phyloP scores from a whole-genome alignment of 2,888 invertebrate genomes.

The Slavum lentiscoides region DNA sequence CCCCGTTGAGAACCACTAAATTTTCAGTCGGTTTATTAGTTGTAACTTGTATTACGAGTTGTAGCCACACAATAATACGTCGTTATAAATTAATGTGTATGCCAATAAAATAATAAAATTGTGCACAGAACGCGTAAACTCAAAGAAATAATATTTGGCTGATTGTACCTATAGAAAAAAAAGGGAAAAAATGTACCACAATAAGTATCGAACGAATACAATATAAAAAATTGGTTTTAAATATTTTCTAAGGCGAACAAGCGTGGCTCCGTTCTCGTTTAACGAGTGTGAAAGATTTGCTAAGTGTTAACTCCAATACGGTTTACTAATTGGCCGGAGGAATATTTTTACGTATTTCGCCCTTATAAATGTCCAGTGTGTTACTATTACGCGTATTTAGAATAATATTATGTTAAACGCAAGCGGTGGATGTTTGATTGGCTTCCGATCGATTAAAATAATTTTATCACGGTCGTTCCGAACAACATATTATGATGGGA shows the following conservation, averaged over 20 bases:
- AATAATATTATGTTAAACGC: neutral
- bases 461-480: too few relatives aligned
- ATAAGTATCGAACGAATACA: too few relatives aligned
- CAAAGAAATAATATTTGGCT: neutral
- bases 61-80: too few relatives aligned
- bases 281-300: slow-evolving; percentile 32
- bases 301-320: neutral
- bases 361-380: neutral
- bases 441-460: neutral
- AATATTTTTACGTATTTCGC: slow-evolving; percentile 22
- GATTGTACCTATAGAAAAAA: neutral
- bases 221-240: neutral
- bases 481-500: too few relatives aligned
- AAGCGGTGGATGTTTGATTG: neutral
- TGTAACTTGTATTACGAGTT: too few relatives aligned
- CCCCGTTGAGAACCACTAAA: too few relatives aligned
- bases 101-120: neutral
- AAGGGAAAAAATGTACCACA: neutral
- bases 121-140: neutral
- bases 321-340: neutral
- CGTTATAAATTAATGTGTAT: too few relatives aligned
- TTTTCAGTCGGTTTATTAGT: neutral
- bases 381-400: neutral
- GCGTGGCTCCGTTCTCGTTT: neutral
- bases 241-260: neutral